phyloP scores from a whole-genome alignment of 2,113 vertebrate genomes.

The Pangasianodon gigas region DNA sequence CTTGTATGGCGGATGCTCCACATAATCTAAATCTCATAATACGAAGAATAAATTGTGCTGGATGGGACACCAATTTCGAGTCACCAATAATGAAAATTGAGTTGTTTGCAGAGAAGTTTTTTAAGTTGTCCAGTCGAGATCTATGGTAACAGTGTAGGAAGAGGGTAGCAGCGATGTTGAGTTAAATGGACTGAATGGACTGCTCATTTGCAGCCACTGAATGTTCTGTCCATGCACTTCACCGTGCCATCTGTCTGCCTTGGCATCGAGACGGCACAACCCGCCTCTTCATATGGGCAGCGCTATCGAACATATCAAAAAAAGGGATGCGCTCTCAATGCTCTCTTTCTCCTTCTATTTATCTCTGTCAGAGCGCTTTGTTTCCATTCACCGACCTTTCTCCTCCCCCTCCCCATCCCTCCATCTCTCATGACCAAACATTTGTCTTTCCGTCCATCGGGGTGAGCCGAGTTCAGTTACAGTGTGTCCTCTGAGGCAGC shows the following conservation, averaged over 20 bases:
- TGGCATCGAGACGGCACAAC: background rate
- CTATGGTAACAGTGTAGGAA: background rate
- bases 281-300: background rate
- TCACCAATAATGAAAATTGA: background rate
- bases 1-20: background rate
- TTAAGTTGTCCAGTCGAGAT: background rate
- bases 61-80: background rate
- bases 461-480: background rate
- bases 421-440: constrained; percentile 38
- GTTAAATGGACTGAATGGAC: background rate
- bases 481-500: constrained; percentile 26
- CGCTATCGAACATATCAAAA: background rate
- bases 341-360: background rate
- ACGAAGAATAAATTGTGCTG: background rate
- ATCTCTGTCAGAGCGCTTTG: background rate
- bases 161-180: background rate
- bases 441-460: constrained; percentile 18
- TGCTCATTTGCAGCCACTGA: constrained; percentile 16
- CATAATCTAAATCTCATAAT: background rate
- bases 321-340: background rate
- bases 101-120: background rate
- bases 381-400: background rate
- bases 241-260: constrained; percentile 23
- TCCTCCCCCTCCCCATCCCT: constrained; percentile 22
- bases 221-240: constrained; percentile 1